phyloP scores from a whole-genome alignment of 2,113 vertebrate species.

The Vulpes vulpes region DNA sequence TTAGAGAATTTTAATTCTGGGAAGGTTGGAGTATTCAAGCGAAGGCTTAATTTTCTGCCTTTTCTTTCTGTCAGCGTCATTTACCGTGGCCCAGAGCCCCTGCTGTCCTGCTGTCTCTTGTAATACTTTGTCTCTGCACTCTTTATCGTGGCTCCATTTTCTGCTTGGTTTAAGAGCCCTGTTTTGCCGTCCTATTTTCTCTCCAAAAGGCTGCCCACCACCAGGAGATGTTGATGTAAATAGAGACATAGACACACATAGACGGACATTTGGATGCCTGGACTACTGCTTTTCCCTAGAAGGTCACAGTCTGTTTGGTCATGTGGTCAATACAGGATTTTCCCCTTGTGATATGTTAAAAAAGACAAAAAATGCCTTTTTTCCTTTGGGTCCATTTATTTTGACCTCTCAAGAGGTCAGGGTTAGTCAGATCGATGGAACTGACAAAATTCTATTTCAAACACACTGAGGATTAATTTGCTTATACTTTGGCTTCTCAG shows the following conservation, averaged over 20 bases:
- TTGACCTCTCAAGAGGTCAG: not conserved
- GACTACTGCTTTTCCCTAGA: not conserved
- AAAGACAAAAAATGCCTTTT: not conserved
- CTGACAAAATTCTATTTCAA: conserved; percentile 16
- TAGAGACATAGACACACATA: not conserved
- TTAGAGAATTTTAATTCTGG: conserved; percentile 3
- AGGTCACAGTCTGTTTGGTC: not conserved
- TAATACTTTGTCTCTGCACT: not conserved
- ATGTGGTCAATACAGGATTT: not conserved
- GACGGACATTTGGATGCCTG: not conserved
- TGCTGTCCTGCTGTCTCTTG: not conserved
- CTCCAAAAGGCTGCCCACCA: not conserved
- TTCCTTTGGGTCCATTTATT: not conserved
- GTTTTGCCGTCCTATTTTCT: not conserved
- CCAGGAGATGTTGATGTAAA: not conserved
- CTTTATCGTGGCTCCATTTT: not conserved
- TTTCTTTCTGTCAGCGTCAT: not conserved
- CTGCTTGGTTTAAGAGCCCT: not conserved
- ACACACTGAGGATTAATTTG: conserved; percentile 20
- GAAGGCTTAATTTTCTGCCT: not conserved
- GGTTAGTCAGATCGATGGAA: not conserved
- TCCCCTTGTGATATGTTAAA: not conserved
- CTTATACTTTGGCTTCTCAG: not conserved
- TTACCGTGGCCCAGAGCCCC: not conserved
- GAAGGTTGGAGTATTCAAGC: not conserved